Base-by-base conservation (phyloP, 2,113 vertebrate species). In the Equus przewalskii region DNA sequence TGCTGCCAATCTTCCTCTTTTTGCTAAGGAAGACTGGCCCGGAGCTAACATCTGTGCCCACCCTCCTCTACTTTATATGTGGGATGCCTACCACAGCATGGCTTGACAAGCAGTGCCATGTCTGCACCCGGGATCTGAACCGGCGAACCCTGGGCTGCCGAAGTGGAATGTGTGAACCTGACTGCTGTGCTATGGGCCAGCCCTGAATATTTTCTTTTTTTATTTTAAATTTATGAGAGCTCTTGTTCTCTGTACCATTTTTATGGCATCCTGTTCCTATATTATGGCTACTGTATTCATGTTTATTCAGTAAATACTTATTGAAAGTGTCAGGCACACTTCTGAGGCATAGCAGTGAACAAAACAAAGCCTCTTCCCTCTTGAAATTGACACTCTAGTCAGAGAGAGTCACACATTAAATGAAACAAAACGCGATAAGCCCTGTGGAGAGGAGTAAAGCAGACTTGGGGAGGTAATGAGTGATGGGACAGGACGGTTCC, bases 201-300 rank as follows among this genome's bases (percentile, higher is more conserved):
- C 36, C 36, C 36, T 72, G 44, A 82, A 73, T 89, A 54, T 94
- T 81, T 94, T 72, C 41, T 30, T 51, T 91, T 80, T 80, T 65
- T 13, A 30, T 54, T 88, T 62, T 62, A 73, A 54, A 62, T 70
- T 88, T 88, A 12, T 80, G 41, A 60, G 65, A 49, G 36, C 22
- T 83, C 41, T 72, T 58, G 1, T 78, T 72, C 33, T 81, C 24
- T 54, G 11, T 70, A 41, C 44, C 9, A 7, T 89, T 89, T 88
- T 94, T 41, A 28, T 64, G 64, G 13, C 58, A 64, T 24, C 75
- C 41, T 54, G 54, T 72, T 36, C 44, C 44, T 73, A 33, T 30
- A 22, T 91, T 58, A 15, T 80, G 62, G 26, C 19, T 79, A 44
- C 30, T 49, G 22, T 60, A 36, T 67, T 89, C 64, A 62, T 88